Conservation (phyloP, 2,113 vertebrate genomes). For the Caranx ignobilis region DNA sequence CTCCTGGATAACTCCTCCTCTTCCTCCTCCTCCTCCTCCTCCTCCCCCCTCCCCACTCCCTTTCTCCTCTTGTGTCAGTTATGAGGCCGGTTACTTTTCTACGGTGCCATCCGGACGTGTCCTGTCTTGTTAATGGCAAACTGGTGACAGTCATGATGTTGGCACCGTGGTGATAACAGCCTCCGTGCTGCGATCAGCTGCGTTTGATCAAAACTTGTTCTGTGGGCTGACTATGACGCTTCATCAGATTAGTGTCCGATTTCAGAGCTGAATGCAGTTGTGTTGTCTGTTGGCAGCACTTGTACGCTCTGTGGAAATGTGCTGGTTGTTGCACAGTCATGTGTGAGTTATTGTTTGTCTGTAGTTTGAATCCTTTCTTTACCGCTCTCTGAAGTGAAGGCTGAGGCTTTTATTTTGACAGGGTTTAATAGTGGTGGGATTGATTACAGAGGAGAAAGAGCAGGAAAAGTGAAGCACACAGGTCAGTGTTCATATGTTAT, state of each 20-base stretch:
- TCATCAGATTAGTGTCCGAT: neutral
- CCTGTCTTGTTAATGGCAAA: constrained; percentile 30
- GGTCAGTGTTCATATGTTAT: neutral
- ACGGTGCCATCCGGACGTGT: neutral
- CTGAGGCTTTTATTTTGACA: constrained; percentile 1
- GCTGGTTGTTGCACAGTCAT: neutral
- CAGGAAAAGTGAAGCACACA: neutral
- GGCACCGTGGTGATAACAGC: neutral
- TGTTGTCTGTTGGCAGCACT: neutral
- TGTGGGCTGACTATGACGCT: neutral
- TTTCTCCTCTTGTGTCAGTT: neutral
- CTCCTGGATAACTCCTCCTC: neutral
- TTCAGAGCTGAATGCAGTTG: neutral
- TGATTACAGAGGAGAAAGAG: neutral
- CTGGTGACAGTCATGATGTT: neutral
- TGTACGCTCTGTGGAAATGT: neutral
- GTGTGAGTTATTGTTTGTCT: neutral
- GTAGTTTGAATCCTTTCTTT: neutral
- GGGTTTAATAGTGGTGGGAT: neutral
- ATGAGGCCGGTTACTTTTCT: neutral
- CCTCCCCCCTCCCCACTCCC: neutral
- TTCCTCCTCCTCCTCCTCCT: neutral
- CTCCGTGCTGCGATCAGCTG: neutral
- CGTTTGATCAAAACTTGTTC: constrained; percentile 25
- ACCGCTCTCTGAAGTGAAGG: neutral